Evolutionary conservation across 1,140 invertebrate species (phyloP), one percentile per base, ranked within the genome.

Genomic region (Diprion similis): DNA sequence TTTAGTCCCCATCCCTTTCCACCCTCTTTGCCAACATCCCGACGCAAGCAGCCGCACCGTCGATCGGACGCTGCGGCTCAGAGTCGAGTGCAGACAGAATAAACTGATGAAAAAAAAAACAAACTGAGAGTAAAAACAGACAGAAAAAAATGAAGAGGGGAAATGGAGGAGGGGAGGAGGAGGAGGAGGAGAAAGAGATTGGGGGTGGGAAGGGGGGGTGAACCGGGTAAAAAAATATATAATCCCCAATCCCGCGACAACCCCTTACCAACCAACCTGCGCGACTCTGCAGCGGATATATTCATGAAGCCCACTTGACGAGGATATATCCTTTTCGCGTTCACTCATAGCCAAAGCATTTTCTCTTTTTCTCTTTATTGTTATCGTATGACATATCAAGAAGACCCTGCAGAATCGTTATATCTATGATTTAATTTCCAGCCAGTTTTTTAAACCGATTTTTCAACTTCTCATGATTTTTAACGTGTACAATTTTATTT

Each of bases 11-110:
- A 48, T 67, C 17, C 65, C 68, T 65, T 66, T 70, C 66, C 11
- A 8, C 51, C 51, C 51, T 59, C 51, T 59, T n/a, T 59, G 51
- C 51, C 51, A 59, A 59, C 51, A 59, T 59, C 51, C 51, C 11
- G 51, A 59, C 51, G 51, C 51, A 79, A 78, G 78, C 77, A 76
- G 79, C 78, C 77, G 77, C 76, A 77, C 73, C 78, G 77, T 78
- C 75, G 78, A 78, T 76, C 81, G 80, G 83, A 80, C 82, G 24
- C 80, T 80, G 81, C 82, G 76, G 78, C 77, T 1, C 24, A 37
- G 24, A 37, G 78, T 79, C 24, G 24, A 37, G 51, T 83, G 83
- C 84, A 84, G 83, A 84, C 83, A 80, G 82, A 84, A 84, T 85
- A 85, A 85, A 83, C 79, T 78, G 80, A 75, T 37, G 24, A 71